These are phyloP conservation scores for Lepetodrilus schrolli DNA, from an alignment of 2,888 invertebrate genomes.

Conservation along the genomic window DNA sequence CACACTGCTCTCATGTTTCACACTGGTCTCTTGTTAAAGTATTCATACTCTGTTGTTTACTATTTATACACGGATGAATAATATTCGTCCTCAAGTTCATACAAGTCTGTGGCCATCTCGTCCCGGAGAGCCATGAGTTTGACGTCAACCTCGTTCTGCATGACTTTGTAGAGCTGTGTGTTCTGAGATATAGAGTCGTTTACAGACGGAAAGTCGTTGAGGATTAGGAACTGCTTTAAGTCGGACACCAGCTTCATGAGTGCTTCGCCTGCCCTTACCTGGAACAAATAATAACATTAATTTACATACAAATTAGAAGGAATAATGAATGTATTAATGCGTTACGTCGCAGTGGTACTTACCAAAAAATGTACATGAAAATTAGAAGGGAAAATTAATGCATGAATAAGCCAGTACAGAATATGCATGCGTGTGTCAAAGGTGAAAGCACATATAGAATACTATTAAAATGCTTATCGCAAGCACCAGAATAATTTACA, in stretches of 20 bases:
- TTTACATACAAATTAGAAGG: not conserved
- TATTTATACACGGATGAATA: constrained; percentile 78
- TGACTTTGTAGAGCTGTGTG: constrained; percentile 89
- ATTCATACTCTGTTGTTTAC: constrained; percentile 2
- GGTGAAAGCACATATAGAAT: too few species aligned
- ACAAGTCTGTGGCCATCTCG: constrained; percentile 94
- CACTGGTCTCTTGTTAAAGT: too few species aligned
- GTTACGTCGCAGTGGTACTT: too few species aligned
- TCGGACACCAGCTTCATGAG: constrained; percentile 97
- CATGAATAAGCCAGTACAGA: too few species aligned
- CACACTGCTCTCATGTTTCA: too few species aligned
- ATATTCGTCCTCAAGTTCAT: constrained; percentile 94
- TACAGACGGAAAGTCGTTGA: constrained; percentile 98
- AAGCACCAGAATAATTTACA: too few species aligned
- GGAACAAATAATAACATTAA: constrained; percentile 47
- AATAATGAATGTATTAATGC: not conserved
- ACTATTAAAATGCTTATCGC: too few species aligned
- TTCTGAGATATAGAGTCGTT: constrained; percentile 97
- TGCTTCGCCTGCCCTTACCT: constrained; percentile 95
- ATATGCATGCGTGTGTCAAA: too few species aligned
- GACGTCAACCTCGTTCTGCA: constrained; percentile 93
- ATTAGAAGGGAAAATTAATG: too few species aligned
- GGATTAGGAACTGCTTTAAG: constrained; percentile 96
- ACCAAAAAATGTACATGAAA: too few species aligned
- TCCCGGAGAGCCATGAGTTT: constrained; percentile 93